A percentile compares a stretch with the other conserved stretches of the same genome.
Conservation (phyloP, 2,888 invertebrate species). For the Scaptodrosophila latifasciaeformis region DNA sequence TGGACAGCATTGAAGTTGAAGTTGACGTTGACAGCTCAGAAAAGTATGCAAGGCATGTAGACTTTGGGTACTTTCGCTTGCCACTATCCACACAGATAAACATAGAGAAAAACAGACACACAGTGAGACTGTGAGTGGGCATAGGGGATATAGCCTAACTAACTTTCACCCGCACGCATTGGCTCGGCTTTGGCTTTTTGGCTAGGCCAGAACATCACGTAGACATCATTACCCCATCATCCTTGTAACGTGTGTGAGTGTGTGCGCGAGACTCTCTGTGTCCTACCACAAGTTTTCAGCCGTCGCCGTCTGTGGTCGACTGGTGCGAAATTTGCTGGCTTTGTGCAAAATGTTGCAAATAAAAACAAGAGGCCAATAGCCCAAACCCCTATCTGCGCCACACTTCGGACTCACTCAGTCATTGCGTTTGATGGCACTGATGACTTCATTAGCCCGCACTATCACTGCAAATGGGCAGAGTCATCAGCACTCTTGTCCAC, state of each 20-base stretch:
- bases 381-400: slow-evolving; percentile 8
- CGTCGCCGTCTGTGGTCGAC: slow-evolving; percentile 21
- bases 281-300: not conserved
- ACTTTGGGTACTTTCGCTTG: slow-evolving; percentile 51
- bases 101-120: not conserved
- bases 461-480: slow-evolving; percentile 51
- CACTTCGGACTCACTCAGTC: not conserved
- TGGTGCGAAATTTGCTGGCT: slow-evolving; percentile 37
- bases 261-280: not conserved
- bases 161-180: slow-evolving; percentile 50
- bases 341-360: slow-evolving; percentile 45
- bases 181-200: slow-evolving; percentile 38
- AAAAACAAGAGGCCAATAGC: slow-evolving; percentile 44
- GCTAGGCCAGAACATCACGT: slow-evolving; percentile 57
- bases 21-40: slow-evolving; percentile 10
- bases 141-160: slow-evolving; percentile 11
- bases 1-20: slow-evolving; percentile 13
- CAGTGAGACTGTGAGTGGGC: not conserved
- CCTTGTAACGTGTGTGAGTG: slow-evolving; percentile 13
- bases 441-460: slow-evolving; percentile 67
- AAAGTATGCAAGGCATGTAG: slow-evolving; percentile 52
- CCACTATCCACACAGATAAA: slow-evolving; percentile 11
- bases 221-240: slow-evolving; percentile 66
- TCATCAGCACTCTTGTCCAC: no score
- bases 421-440: slow-evolving; percentile 49